phyloP scores from a whole-genome alignment of 1,140 invertebrate species.

The Euschistus heros region DNA sequence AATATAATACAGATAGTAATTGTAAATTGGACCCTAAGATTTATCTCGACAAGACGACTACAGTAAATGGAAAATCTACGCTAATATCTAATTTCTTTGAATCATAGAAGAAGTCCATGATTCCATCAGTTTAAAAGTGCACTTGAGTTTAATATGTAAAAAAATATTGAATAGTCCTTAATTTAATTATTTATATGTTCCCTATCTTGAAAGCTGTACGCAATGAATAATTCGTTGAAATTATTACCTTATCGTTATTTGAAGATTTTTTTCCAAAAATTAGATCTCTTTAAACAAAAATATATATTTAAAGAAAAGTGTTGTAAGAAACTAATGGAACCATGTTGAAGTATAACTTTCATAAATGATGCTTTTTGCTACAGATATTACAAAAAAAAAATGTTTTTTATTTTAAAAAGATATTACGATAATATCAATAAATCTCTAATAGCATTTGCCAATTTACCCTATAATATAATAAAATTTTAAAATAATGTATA shows the following conservation, averaged over 20 bases:
- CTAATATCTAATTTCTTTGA: background rate
- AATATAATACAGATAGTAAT: conserved; percentile 1
- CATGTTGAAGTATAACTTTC: background rate
- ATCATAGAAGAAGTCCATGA: conserved; percentile 1
- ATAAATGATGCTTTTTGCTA: too few relatives aligned
- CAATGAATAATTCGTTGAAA: background rate
- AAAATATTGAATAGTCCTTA: background rate
- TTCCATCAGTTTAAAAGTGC: conserved; percentile 17
- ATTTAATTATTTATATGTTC: background rate
- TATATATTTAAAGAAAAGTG: background rate
- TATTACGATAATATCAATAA: too few relatives aligned
- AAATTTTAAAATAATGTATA: too few relatives aligned
- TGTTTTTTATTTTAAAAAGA: too few relatives aligned
- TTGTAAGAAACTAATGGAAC: background rate
- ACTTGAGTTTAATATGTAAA: background rate
- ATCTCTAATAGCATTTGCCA: too few relatives aligned
- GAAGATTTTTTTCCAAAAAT: background rate
- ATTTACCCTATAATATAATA: too few relatives aligned
- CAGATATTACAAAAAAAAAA: too few relatives aligned
- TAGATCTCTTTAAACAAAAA: background rate
- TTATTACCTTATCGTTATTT: background rate
- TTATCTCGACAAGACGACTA: background rate
- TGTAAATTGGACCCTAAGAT: conserved; percentile 8
- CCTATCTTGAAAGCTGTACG: too few relatives aligned
- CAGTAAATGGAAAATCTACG: conserved; percentile 1